These are phyloP conservation scores for Bicyclus anynana DNA, from an alignment of 1,140 invertebrate species.

Conservation along the genomic window DNA sequence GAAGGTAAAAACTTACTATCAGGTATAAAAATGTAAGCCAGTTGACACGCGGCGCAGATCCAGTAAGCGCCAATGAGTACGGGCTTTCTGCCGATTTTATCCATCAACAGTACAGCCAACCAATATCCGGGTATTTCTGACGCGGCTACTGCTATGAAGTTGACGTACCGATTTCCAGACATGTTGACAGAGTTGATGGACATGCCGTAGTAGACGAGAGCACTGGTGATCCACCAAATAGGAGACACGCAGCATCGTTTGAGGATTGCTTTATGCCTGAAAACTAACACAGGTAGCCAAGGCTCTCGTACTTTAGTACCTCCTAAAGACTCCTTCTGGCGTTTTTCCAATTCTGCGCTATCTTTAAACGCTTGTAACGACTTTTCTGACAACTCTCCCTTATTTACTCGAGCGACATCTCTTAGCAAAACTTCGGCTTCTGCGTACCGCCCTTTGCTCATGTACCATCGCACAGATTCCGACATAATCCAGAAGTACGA, in stretches of 20 bases:
- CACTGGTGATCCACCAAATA: slow-evolving; percentile 84
- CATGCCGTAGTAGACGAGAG: slow-evolving; percentile 83
- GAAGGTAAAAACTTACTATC: slow-evolving; percentile 53
- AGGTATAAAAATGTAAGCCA: slow-evolving; percentile 82
- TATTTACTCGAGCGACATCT: slow-evolving; percentile 82
- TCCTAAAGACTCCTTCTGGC: slow-evolving; percentile 31
- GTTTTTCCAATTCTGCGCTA: slow-evolving; percentile 38
- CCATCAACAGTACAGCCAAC: slow-evolving; percentile 60
- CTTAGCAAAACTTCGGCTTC: slow-evolving; percentile 80
- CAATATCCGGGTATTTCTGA: slow-evolving; percentile 86
- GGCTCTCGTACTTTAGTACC: slow-evolving; percentile 27
- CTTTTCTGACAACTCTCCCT: slow-evolving; percentile 71
- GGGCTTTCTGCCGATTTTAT: slow-evolving; percentile 64
- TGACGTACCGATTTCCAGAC: slow-evolving; percentile 81
- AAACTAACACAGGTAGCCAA: slow-evolving; percentile 75
- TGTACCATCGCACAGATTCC: slow-evolving; percentile 86
- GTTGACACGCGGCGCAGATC: slow-evolving; percentile 82
- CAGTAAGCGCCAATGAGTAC: slow-evolving; percentile 86
- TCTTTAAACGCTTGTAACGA: slow-evolving; percentile 64
- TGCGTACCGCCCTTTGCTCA: slow-evolving; percentile 83
- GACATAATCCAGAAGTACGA: slow-evolving; percentile 79
- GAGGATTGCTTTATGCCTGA: slow-evolving; percentile 77
- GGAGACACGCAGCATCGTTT: slow-evolving; percentile 80
- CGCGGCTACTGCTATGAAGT: slow-evolving; percentile 81
- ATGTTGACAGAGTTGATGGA: slow-evolving; percentile 82